Evolutionary conservation across 1,140 invertebrate genomes (phyloP).

Genomic region (Pristionchus pacificus): DNA sequence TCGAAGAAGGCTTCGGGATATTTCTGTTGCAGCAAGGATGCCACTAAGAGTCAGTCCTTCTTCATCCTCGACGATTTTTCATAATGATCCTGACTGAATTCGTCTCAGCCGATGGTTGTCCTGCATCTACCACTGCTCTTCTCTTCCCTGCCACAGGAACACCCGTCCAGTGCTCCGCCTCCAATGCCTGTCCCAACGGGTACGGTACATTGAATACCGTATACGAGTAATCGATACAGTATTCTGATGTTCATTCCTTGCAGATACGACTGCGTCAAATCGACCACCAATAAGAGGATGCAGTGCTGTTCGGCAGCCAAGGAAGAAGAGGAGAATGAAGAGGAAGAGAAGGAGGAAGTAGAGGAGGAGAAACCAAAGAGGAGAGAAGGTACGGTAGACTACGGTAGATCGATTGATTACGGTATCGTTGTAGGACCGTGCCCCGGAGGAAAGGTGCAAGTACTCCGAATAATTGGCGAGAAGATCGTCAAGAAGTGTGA

Average conservation of each 20-base stretch:
- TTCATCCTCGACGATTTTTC: constrained; percentile 5
- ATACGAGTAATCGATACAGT: no score
- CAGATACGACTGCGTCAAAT: constrained; percentile 20
- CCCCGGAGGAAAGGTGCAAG: constrained; percentile 47
- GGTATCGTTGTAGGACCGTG: constrained; percentile 37
- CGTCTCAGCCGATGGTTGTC: constrained; percentile 47
- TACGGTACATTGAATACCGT: no score
- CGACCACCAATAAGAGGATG: constrained; percentile 34
- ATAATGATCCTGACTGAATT: constrained; percentile 25
- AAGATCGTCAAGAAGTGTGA: constrained; percentile 51
- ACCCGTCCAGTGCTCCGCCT: constrained; percentile 47
- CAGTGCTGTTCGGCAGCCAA: constrained; percentile 45
- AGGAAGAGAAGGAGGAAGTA: constrained; percentile 2
- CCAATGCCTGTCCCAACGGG: constrained; percentile 39
- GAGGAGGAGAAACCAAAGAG: constrained; percentile 3
- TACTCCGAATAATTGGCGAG: constrained; percentile 47
- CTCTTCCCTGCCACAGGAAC: constrained; percentile 56
- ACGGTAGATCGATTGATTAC: constrained; percentile 17
- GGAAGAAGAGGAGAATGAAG: not conserved
- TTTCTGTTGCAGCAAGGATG: constrained; percentile 48
- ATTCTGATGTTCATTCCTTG: no score
- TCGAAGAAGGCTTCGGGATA: constrained; percentile 43
- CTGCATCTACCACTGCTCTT: constrained; percentile 41
- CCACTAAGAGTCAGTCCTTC: constrained; percentile 6
- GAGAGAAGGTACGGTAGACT: constrained; percentile 21